Evolutionary conservation across 1,140 invertebrate genomes (phyloP), one percentile per base, ranked within the genome.

Genomic region (Leptinotarsa defecta): DNA sequence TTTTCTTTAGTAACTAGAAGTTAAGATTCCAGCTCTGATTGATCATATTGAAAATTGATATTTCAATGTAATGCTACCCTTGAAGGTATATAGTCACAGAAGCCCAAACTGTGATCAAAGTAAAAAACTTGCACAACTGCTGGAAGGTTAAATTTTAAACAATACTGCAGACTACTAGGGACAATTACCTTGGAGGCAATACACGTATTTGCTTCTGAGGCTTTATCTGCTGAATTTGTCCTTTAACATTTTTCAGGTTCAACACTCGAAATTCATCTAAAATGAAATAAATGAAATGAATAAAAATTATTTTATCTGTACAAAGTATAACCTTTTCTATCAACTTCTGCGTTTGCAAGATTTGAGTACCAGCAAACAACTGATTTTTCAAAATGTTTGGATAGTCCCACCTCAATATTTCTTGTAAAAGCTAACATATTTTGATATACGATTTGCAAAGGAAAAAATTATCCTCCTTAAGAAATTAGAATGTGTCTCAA

Each of bases 241-340:
- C 73, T 76, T 78, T 83, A 11, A 75, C 73, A 48, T 73, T 71
- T 78, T 76, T 81, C 13, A 84, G 62, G 77, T 84, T 84, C 15
- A 84, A 71, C 11, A 79, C 79, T 34, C 75, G 69, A 73, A 84
- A 84, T 73, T 84, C 81, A 20, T 79, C 77, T 82, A 61, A 76
- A 80, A 76, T 19, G 63, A 27, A 43, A 65, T 64, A 52, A 57
- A 68, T 20, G 19, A 22, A 70, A 34, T 57, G 34, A 43, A 43
- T 43, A 57, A 57, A 57, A 13, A 57, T 19, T 57, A 19, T 17
- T 17, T 19, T 57, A 15, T 57, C 13, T 17, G 52, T n/a, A n/a
- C n/a, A n/a, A 1, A n/a, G 13, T 57, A 57, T 3, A 57, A 72
- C 49, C 63, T 68, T 68, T 70, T 69, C 65, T 78, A 72, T 74